Conservation (phyloP, 2,113 vertebrate species). For the Cochlearius cochlearius region DNA sequence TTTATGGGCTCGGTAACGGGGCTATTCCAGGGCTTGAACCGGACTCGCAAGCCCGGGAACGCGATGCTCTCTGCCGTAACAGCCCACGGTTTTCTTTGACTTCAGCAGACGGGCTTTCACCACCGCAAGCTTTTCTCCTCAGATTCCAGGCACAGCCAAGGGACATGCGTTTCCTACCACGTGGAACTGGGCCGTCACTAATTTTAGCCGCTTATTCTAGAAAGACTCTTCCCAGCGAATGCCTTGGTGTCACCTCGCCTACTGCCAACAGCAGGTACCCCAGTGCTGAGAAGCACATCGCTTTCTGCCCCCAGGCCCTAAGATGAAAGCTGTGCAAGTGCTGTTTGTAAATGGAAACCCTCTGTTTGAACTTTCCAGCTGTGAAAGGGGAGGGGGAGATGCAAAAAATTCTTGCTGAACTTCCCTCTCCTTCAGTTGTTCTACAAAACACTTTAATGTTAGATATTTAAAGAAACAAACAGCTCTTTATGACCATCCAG, state of each 20-base stretch:
- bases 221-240: not conserved
- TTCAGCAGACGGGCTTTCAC: not conserved
- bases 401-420: not conserved
- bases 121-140: not conserved
- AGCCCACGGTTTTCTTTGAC: not conserved
- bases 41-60: not conserved
- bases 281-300: not conserved
- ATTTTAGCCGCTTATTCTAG: not conserved
- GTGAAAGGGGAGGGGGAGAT: not conserved
- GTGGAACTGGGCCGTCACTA: rapidly evolving
- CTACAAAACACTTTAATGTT: not conserved
- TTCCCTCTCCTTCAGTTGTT: not conserved
- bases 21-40: not conserved
- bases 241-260: not conserved
- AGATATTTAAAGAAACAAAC: not conserved
- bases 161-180: not conserved
- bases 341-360: not conserved
- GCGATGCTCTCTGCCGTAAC: not conserved
- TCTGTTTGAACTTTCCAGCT: not conserved
- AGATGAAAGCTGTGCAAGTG: not conserved
- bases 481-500: not conserved
- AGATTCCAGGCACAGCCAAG: not conserved
- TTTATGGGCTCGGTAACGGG: not conserved
- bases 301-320: not conserved
- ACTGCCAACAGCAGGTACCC: not conserved